phyloP scores from a whole-genome alignment of 2,888 invertebrate genomes.

The Leucoma salicis region DNA sequence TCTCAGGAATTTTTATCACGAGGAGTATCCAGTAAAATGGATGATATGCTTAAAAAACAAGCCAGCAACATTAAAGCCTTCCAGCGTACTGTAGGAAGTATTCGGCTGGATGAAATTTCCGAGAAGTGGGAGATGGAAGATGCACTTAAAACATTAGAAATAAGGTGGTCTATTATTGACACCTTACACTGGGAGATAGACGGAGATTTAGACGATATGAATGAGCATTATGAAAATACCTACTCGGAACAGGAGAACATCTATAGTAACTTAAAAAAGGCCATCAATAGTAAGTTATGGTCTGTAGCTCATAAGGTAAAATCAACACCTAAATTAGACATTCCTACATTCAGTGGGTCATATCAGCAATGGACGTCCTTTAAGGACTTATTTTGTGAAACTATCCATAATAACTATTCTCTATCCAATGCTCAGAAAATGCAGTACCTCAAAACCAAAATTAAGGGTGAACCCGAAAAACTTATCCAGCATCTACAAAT shows the following conservation, averaged over 20 bases:
- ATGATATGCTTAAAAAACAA: neutral
- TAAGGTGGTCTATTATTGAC: neutral
- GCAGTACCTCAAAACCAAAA: neutral
- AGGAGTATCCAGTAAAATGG: neutral
- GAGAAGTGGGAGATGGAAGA: neutral
- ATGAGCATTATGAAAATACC: neutral
- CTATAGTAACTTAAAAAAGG: neutral
- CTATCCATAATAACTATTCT: neutral
- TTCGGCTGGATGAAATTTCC: neutral
- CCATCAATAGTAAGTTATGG: neutral
- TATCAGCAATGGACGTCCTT: neutral
- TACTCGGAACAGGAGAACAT: neutral
- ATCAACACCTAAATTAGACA: neutral
- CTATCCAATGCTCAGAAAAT: neutral
- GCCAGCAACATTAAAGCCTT: neutral
- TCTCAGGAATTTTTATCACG: too few species aligned
- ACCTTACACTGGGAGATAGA: neutral
- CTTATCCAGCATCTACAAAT: slow-evolving; percentile 2
- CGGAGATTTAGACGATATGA: neutral
- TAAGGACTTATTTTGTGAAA: neutral
- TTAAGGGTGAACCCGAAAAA: neutral
- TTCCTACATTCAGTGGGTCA: neutral
- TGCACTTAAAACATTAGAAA: neutral
- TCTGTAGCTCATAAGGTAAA: neutral
- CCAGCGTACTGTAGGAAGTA: neutral